Evolutionary conservation across 2,113 vertebrate genomes (phyloP).

Genomic region (Halcyon senegalensis): DNA sequence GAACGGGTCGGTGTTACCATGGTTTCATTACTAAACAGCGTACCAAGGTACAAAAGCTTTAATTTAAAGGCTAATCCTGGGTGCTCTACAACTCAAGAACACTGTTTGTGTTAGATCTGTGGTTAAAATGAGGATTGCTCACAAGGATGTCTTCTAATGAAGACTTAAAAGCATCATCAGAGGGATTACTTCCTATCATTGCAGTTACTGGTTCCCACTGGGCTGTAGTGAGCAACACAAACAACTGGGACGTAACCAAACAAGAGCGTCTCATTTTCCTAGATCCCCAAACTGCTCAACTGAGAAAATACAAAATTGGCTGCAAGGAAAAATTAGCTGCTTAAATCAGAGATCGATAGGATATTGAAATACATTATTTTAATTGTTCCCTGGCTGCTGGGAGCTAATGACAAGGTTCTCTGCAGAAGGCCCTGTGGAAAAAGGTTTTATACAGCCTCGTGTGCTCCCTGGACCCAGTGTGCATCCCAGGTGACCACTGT

Average conservation of each 20-base stretch:
- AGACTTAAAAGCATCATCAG: neutral
- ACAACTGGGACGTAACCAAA: neutral
- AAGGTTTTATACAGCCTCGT: neutral
- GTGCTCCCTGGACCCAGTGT: neutral
- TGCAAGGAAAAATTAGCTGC: neutral
- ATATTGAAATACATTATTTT: neutral
- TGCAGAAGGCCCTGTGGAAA: neutral
- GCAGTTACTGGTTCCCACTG: neutral
- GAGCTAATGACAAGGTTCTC: neutral
- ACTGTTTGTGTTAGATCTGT: neutral
- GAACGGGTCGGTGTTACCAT: neutral
- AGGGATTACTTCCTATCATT: neutral
- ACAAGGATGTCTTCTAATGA: neutral
- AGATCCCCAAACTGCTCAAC: neutral
- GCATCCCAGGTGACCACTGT: neutral
- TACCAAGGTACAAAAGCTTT: neutral
- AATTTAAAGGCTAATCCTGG: neutral
- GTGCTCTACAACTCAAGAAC: neutral
- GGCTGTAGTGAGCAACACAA: neutral
- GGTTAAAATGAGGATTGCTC: neutral
- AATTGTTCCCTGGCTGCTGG: neutral
- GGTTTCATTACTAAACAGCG: neutral
- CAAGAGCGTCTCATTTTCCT: fast-evolving
- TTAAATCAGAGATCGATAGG: neutral
- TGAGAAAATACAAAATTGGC: neutral